Evolutionary conservation across 2,888 invertebrate species (phyloP), one percentile per base, ranked within the genome.

Genomic region (Perdita meconis): DNA sequence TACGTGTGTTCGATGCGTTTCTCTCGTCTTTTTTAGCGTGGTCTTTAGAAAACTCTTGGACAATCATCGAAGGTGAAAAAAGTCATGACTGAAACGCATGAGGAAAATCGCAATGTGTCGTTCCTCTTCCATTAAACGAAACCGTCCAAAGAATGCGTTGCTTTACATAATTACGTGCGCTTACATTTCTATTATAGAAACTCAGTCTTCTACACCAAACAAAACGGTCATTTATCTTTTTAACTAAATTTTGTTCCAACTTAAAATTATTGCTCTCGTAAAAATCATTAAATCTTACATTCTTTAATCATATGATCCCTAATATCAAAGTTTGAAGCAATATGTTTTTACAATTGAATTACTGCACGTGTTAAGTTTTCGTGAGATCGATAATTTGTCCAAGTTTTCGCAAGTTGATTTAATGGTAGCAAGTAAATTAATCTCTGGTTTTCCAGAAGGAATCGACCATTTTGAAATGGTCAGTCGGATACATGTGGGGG

Each of bases 41-140:
- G 22, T 44, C 22, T 38, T 44, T 22, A 53, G 67, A 67, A 64
- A 78, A 78, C 78, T 61, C 42, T 56, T 68, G 61, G 65, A 40
- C 36, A 19, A 47, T 26, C 26, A 30, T 47, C 26, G 66, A 77
- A 73, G 77, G 72, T 77, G 69, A 73, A 69, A 78, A 59, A 79
- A 60, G 34, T 56, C 53, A 22, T n/a, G 16, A 24, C 10, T 36
- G 6, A 10, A 19, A 26, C 50, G 38, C 78, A 74, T 65, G 64
- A 69, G 36, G 24, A 73, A 44, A 67, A 38, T 76, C 24, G 6
- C 24, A 50, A 66, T 38, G 36, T 16, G 13, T 0, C 12, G 12
- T 56, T 34, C 1, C 10, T 30, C 5, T 12, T n/a, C 34, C 57
- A 13, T 2, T 36, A 36, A 51, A 69, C 26, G 24, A 51, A 6